phyloP scores from a whole-genome alignment of 2,888 invertebrate genomes.

The Agrochola lychnidis region DNA sequence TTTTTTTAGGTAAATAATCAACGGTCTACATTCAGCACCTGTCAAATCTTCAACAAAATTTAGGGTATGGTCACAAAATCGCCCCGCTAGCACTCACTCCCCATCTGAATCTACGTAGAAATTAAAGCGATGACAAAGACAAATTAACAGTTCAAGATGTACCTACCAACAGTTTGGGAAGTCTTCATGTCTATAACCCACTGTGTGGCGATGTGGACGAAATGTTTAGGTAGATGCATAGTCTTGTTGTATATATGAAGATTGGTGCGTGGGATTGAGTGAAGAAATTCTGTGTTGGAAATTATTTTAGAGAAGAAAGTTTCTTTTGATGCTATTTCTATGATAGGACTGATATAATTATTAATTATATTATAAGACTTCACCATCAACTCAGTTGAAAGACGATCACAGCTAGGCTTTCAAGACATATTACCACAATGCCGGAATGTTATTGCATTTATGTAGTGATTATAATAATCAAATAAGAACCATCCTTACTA shows the following conservation, averaged over 20 bases:
- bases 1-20: too few species aligned
- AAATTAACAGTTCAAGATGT: constrained; percentile 67
- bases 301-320: neutral
- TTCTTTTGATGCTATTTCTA: neutral
- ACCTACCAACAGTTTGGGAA: constrained; percentile 50
- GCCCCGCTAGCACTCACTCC: constrained; percentile 38
- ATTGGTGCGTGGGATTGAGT: neutral
- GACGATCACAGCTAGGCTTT: neutral
- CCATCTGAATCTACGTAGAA: constrained; percentile 51
- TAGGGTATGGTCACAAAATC: neutral
- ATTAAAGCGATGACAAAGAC: constrained; percentile 69
- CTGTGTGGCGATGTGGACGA: constrained; percentile 17
- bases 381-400: neutral
- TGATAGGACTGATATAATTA: too few species aligned
- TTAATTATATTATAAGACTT: too few species aligned
- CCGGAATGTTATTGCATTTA: neutral
- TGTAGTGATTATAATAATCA: too few species aligned
- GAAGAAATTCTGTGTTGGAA: neutral
- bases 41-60: neutral
- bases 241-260: neutral
- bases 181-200: constrained; percentile 31
- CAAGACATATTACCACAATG: neutral
- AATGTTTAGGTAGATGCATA: constrained; percentile 13
- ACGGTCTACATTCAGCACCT: too few species aligned
- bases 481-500: too few species aligned